Conservation (phyloP, 2,113 vertebrate genomes). For the Oophaga pumilio region DNA sequence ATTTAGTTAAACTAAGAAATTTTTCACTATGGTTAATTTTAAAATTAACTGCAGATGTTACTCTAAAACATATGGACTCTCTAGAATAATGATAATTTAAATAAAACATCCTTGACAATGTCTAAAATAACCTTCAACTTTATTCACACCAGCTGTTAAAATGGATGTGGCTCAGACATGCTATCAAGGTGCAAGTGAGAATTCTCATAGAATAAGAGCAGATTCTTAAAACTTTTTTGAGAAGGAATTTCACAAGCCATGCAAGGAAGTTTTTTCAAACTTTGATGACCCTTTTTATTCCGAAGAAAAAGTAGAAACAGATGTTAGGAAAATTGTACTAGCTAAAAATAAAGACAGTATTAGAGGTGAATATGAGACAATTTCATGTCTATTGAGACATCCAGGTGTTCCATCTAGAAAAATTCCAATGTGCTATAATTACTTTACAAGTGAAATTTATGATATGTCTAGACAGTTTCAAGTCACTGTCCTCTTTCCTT, state of each 20-base stretch:
- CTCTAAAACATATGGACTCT: neutral
- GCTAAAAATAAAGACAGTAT: neutral
- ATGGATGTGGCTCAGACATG: no score
- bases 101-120: neutral
- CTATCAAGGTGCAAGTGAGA: neutral
- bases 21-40: neutral
- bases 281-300: neutral
- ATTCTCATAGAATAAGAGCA: neutral
- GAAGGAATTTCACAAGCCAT: neutral
- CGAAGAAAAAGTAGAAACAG: neutral
- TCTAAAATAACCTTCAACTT: neutral
- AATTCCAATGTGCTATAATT: no score
- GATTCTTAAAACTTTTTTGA: neutral
- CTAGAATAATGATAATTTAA: neutral
- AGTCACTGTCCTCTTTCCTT: no score
- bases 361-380: neutral
- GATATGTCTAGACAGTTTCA: no score
- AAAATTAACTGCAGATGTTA: constrained; percentile 9
- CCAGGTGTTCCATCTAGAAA: neutral
- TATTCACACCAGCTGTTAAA: neutral
- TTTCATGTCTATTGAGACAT: neutral
- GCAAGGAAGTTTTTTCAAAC: neutral
- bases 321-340: neutral
- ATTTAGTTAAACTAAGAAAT: neutral
- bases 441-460: no score